phyloP scores from a whole-genome alignment of 2,888 invertebrate species.

The Nudaria mundana region DNA sequence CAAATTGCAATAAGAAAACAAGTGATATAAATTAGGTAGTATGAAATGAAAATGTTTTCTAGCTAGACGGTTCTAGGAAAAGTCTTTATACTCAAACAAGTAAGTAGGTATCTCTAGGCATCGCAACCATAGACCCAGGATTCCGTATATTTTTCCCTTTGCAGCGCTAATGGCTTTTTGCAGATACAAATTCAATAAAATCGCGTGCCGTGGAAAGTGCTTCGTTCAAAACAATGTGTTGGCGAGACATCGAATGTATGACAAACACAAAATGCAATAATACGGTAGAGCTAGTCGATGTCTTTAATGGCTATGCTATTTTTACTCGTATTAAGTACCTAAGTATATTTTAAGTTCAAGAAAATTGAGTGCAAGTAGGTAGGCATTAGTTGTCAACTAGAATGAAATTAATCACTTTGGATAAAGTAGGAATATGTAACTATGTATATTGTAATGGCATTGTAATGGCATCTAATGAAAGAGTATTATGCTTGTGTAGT shows the following conservation, averaged over 20 bases:
- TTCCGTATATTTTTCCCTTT: conserved; percentile 12
- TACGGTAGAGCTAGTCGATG: not conserved
- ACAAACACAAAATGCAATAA: conserved; percentile 17
- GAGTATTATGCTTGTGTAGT: conserved; percentile 15
- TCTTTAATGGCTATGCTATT: not conserved
- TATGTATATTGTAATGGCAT: conserved; percentile 1
- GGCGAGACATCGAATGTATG: conserved; percentile 12
- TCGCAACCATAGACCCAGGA: not conserved
- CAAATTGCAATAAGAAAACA: too few species aligned
- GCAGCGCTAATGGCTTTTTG: conserved; percentile 19
- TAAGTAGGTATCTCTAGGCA: not conserved
- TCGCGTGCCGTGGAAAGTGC: conserved; percentile 28
- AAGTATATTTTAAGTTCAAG: too few species aligned
- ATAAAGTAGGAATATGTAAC: not conserved
- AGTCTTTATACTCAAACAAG: not conserved
- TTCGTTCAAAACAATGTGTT: conserved; percentile 24
- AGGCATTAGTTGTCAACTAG: too few species aligned
- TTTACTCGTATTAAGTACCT: not conserved
- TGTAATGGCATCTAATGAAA: conserved; percentile 9
- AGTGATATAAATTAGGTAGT: too few species aligned
- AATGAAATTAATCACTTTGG: not conserved
- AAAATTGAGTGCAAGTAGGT: too few species aligned
- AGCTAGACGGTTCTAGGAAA: too few species aligned
- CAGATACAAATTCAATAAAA: conserved; percentile 30
- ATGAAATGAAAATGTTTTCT: not conserved